phyloP scores from a whole-genome alignment of 2,113 vertebrate genomes.

The Rhombomys opimus region DNA sequence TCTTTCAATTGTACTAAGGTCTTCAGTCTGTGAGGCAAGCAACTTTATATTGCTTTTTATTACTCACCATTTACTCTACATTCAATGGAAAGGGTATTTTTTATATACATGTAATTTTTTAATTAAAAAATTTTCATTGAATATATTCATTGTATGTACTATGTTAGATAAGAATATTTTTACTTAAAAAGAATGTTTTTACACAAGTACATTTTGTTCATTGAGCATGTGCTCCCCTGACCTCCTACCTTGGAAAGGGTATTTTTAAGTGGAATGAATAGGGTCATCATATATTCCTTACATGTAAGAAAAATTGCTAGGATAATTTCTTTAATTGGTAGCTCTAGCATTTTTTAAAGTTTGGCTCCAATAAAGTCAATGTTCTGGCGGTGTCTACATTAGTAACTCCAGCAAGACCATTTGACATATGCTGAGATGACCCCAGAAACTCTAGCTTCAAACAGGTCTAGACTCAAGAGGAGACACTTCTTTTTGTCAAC shows the following conservation, averaged over 20 bases:
- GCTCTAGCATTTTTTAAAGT: conserved; percentile 52
- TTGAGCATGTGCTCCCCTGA: too few relatives aligned
- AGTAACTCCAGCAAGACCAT: conserved; percentile 67
- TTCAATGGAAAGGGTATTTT: not conserved
- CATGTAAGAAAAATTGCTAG: conserved; percentile 52
- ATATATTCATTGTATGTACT: not conserved
- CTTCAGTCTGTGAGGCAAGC: not conserved
- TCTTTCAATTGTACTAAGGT: not conserved
- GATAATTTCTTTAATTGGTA: conserved; percentile 70
- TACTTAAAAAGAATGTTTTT: not conserved
- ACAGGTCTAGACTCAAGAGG: conserved; percentile 56
- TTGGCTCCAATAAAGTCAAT: conserved; percentile 52
- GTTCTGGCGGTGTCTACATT: conserved; percentile 68
- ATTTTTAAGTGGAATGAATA: not conserved
- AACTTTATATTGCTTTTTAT: not conserved
- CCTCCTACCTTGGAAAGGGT: not conserved
- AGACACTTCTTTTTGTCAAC: conserved; percentile 45
- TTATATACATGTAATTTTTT: not conserved
- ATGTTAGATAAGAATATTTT: not conserved
- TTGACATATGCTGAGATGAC: conserved; percentile 68
- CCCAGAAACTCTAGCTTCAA: conserved; percentile 64
- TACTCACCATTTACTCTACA: not conserved
- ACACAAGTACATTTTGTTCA: not conserved
- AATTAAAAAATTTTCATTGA: not conserved
- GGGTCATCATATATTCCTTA: not conserved